Evolutionary conservation across 1,140 invertebrate genomes (phyloP).

Genomic region (Heliconius hewitsoni): DNA sequence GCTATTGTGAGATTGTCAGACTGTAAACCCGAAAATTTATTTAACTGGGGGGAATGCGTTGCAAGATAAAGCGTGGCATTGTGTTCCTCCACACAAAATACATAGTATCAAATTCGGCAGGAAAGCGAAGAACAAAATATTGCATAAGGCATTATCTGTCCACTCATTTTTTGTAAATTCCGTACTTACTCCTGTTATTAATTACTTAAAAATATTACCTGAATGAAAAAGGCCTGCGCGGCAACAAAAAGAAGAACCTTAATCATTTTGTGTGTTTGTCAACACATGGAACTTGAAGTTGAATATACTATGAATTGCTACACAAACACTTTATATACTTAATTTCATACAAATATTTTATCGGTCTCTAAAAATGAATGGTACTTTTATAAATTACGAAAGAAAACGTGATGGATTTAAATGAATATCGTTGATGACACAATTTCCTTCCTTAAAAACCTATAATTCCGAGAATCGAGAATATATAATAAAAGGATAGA

Average conservation of each 20-base stretch:
- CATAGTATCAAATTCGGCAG: no score
- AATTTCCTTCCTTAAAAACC: neutral
- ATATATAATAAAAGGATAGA: no score
- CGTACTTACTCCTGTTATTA: no score
- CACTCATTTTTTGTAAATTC: no score
- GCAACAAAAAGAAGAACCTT: constrained; percentile 36
- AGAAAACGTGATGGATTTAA: neutral
- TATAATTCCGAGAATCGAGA: no score
- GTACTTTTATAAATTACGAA: neutral
- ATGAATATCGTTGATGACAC: neutral
- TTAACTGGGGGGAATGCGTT: no score
- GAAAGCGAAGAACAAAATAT: no score
- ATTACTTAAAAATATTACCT: constrained; percentile 34
- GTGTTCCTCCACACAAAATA: no score
- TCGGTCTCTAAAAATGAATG: neutral
- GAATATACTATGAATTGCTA: neutral
- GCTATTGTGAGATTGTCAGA: no score
- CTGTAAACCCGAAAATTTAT: no score
- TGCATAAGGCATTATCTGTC: neutral
- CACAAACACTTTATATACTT: neutral
- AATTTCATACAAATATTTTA: neutral
- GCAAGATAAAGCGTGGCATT: no score
- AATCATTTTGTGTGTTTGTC: constrained; percentile 28
- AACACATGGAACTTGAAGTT: neutral
- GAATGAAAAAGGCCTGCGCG: constrained; percentile 43